Evolutionary conservation across 2,113 vertebrate genomes (phyloP).

Genomic region (Cepphus grylle): DNA sequence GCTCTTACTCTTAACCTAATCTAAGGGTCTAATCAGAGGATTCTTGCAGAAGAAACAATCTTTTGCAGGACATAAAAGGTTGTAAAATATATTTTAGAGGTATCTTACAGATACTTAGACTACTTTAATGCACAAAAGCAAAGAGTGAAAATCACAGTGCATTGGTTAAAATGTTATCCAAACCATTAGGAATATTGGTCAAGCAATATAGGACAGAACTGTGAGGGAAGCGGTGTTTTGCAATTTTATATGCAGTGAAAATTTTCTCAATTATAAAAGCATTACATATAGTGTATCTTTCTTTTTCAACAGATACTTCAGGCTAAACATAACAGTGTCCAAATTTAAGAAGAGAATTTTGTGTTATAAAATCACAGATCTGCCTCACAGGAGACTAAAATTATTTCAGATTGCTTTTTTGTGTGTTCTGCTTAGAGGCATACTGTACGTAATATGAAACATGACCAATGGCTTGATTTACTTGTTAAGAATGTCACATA

Average conservation of each 20-base stretch:
- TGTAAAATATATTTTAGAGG: neutral
- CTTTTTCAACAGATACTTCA: neutral
- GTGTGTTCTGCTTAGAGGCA: neutral
- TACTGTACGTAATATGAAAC: neutral
- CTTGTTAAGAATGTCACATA: slow-evolving; percentile 30
- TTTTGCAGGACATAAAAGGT: neutral
- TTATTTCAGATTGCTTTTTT: slow-evolving; percentile 2
- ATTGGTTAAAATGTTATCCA: neutral
- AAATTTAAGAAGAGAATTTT: neutral
- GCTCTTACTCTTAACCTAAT: neutral
- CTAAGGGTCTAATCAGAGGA: neutral
- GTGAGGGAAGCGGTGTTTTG: neutral
- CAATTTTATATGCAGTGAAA: neutral
- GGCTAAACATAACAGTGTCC: neutral
- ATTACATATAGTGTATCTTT: neutral
- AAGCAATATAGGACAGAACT: neutral
- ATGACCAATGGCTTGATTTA: slow-evolving; percentile 12
- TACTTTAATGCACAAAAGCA: neutral
- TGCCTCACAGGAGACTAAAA: neutral
- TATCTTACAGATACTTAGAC: neutral
- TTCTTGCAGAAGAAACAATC: neutral
- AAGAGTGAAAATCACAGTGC: neutral
- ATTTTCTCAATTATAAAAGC: neutral
- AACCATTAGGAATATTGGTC: neutral
- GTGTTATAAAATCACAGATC: neutral